A percentile compares a stretch with the other conserved stretches of the same genome.
Conservation (phyloP, 2,113 vertebrate genomes). For the Eleginops maclovinus region DNA sequence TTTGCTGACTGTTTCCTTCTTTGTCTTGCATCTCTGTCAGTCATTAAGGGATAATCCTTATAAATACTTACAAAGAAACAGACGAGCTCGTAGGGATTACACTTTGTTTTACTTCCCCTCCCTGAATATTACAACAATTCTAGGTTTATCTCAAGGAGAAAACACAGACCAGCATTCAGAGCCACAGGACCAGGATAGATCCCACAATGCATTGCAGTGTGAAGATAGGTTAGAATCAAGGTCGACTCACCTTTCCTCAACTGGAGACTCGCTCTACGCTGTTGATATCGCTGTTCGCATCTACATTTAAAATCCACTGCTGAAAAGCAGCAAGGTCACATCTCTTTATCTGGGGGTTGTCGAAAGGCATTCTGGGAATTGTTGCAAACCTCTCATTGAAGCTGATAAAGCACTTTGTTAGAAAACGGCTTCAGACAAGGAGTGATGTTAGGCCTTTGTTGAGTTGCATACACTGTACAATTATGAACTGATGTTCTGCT, state of each 20-base stretch:
- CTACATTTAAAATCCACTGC: conserved; percentile 36
- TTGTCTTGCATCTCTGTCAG: neutral
- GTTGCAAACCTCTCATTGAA: conserved; percentile 7
- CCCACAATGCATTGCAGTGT: conserved; percentile 33
- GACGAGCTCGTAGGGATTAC: neutral
- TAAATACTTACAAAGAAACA: conserved; percentile 9
- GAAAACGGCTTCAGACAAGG: neutral
- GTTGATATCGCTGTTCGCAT: conserved; percentile 3
- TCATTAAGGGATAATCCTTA: conserved; percentile 3
- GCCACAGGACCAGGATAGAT: neutral
- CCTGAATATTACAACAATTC: neutral
- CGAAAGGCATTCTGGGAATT: conserved; percentile 36
- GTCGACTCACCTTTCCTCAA: conserved; percentile 22
- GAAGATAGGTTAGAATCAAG: conserved; percentile 46
- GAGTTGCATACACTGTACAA: neutral
- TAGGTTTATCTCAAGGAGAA: neutral
- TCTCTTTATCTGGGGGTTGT: conserved; percentile 20
- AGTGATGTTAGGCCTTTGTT: neutral
- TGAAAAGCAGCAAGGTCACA: conserved; percentile 45
- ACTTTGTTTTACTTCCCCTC: neutral
- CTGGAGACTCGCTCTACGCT: conserved; percentile 8
- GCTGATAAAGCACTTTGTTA: neutral
- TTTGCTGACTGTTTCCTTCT: conserved; percentile 11
- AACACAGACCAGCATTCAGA: neutral
- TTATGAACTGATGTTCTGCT: neutral